Evolutionary conservation across 2,888 invertebrate species (phyloP).

Genomic region (Mystacides longicornis): DNA sequence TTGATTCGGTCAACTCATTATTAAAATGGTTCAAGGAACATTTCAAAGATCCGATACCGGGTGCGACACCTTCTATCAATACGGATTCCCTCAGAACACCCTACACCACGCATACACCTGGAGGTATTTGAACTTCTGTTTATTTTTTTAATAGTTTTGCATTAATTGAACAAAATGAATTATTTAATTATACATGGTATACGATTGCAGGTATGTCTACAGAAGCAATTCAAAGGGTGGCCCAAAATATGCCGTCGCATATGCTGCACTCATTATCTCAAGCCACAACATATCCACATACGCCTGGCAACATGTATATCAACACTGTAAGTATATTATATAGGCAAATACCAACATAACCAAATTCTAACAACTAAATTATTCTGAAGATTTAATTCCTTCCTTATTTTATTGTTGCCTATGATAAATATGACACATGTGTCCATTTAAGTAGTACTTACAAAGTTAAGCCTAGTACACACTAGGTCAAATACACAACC

Average conservation of each 20-base stretch:
- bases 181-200: not conserved
- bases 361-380: too few relatives aligned
- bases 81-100: slow-evolving; percentile 54
- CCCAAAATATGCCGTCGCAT: slow-evolving; percentile 61
- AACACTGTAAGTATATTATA: slow-evolving; percentile 51
- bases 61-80: slow-evolving; percentile 63
- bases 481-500: too few relatives aligned
- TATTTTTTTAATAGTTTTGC: not conserved
- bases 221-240: slow-evolving; percentile 63
- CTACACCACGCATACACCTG: slow-evolving; percentile 29
- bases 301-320: slow-evolving; percentile 69
- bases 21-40: slow-evolving; percentile 98
- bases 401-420: too few relatives aligned
- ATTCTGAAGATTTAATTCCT: too few relatives aligned
- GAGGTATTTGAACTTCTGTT: slow-evolving; percentile 28
- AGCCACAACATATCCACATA: slow-evolving; percentile 67
- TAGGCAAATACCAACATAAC: too few relatives aligned
- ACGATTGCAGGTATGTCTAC: slow-evolving; percentile 47
- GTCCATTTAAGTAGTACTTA: too few relatives aligned
- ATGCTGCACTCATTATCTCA: slow-evolving; percentile 65
- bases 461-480: too few relatives aligned
- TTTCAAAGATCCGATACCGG: slow-evolving; percentile 83
- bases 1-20: slow-evolving; percentile 67
- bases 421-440: too few relatives aligned
- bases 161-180: not conserved